A percentile compares a stretch with the other conserved stretches of the same genome.
phyloP scores from a whole-genome alignment of 2,797 vertebrate species.

The Anolis apletophallus region DNA sequence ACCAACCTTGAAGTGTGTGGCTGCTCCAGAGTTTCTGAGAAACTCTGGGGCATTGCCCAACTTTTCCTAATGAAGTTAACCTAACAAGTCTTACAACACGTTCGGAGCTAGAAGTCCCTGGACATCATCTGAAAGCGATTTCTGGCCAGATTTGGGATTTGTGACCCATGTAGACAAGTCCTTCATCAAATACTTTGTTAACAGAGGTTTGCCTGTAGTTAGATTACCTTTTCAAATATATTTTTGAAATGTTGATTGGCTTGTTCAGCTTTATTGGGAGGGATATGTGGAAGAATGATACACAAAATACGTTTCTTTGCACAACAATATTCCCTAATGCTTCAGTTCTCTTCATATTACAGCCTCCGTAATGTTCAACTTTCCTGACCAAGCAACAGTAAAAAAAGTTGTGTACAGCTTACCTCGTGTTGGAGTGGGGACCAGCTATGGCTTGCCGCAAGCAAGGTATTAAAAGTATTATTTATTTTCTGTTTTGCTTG shows the following conservation, averaged over 20 bases:
- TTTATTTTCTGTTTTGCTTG: slow-evolving; percentile 1
- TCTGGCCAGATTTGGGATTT: too few species aligned
- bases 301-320: slow-evolving; percentile 39
- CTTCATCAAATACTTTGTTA: too few species aligned
- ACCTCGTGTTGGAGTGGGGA: slow-evolving; percentile 96
- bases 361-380: slow-evolving; percentile 99
- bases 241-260: background rate
- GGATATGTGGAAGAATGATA: background rate
- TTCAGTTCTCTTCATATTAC: slow-evolving; percentile 67
- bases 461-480: slow-evolving; percentile 85
- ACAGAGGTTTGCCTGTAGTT: background rate
- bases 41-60: too few species aligned
- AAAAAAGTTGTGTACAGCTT: slow-evolving; percentile 97
- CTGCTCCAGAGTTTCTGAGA: too few species aligned
- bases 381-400: slow-evolving; percentile 96
- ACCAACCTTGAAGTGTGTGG: too few species aligned
- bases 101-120: too few species aligned
- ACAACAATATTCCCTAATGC: slow-evolving; percentile 25
- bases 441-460: slow-evolving; percentile 97
- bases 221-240: background rate
- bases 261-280: slow-evolving; percentile 26
- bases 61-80: too few species aligned
- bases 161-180: too few species aligned
- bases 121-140: too few species aligned
- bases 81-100: too few species aligned